Evolutionary conservation across 2,113 vertebrate species (phyloP), one percentile per base, ranked within the genome.

Genomic region (Caloenas nicobarica): DNA sequence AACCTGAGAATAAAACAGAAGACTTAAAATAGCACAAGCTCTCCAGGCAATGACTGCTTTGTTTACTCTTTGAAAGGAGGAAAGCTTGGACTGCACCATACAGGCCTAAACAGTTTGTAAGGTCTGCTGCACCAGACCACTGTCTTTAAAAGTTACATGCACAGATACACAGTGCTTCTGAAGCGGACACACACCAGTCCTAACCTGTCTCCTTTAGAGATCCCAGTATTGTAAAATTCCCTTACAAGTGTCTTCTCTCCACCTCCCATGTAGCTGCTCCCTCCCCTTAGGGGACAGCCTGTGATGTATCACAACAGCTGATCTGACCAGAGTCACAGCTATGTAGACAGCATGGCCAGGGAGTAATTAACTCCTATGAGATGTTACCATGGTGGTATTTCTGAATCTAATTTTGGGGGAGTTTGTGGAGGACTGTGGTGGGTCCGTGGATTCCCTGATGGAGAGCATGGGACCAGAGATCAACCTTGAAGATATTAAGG

Each of bases 1-100:
- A 99, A 97, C 95, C 99, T 99, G 97, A 94, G 44, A 97, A 89
- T 70, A 19, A 94, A 82, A 73, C 10, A 72, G 8, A 72, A 57
- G 87, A 25, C 21, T 94, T 68, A 48, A 13, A 78, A 70, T 18
- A 72, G 9, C 38, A 8, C 8, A 15, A 28, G 16, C 54, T 64
- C 42, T 69, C 24, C 60, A 69, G 36, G 33, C 38, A 72, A 33
- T 33, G n/a, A 28, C 24, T 70, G 48, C 25, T 78, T 72, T 88
- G 22, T 44, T 78, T 56, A 60, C 15, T 21, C 68, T 62, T 44
- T 51, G 15, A 83, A 77, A 89, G 26, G 28, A 95, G 25, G 34
- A 90, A 68, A 56, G 36, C 48, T 72, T 57, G 34, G 48, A 60
- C 61, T 64, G 61, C 42, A 92, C 24, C 70, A 73, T 34, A 26